Evolutionary conservation across 2,113 vertebrate species (phyloP), one percentile per base, ranked within the genome.

Genomic region (Sander vitreus): DNA sequence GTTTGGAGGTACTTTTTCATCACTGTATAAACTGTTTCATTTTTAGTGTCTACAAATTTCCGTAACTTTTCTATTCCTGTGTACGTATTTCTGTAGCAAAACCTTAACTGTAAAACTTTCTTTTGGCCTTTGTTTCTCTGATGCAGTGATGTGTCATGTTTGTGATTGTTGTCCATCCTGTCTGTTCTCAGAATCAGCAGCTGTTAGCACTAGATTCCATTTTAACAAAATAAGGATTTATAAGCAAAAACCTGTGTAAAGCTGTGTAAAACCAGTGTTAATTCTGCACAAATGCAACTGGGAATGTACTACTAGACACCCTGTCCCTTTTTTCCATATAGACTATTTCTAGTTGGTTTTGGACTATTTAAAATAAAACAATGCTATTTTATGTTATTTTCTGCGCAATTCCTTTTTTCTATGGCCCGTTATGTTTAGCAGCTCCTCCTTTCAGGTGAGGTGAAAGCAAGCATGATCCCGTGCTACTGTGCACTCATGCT

Each of bases 1-100:
- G 6, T 81, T 60, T 68, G 55, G 64, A 43, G 39, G 54, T 76
- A 27, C 18, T 73, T 80, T 65, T 67, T 74, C 6, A 55, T 78
- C 45, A 12, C 7, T n/a, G 23, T 18, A 39, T 48, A 66, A 25
- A 8, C 33, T n/a, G 58, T 71, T 43, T 60, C 33, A 64, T 54
- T 43, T 75, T 19, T 5, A 65, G 6, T 7, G 2, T 3, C 14
- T 19, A n/a, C 66, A 1, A 33, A 30, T 50, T 39, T 25, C 10
- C 50, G 27, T 27, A 14, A 36, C 25, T 77, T 65, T 21, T 65
- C 62, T 57, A 11, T 67, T 58, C 7, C 14, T 50, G 43, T 67
- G 18, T 16, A 30, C 15, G 12, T 55, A 4, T 50, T 10, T 64
- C 48, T 5, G 19, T 54, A 53, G 50, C 19, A 33, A 47, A 82